Percentiles rank a stretch among this genome's conserved stretches.
These are phyloP conservation scores for Auanema freiburgensis DNA, from an alignment of 2,888 invertebrate species.

Conservation along the genomic window DNA sequence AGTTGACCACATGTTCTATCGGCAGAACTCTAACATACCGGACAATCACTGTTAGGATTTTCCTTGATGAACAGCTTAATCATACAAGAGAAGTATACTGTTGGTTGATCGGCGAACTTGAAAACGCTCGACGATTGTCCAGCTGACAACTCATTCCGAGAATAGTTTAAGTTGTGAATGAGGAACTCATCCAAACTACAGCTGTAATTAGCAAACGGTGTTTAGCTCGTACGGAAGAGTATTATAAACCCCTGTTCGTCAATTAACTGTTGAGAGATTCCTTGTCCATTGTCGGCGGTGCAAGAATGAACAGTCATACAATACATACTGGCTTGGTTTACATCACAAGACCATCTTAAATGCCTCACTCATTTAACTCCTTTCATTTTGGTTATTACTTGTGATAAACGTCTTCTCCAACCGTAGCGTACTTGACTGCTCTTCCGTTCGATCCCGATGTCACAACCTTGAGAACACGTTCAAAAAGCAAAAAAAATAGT, in stretches of 20 bases:
- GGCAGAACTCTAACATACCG: conserved; percentile 16
- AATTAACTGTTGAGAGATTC: conserved; percentile 51
- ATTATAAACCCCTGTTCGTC: conserved; percentile 55
- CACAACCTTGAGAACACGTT: conserved; percentile 30
- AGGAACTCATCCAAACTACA: conserved; percentile 54
- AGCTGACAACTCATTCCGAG: conserved; percentile 40
- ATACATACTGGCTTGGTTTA: conserved; percentile 28
- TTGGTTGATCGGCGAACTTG: conserved; percentile 60
- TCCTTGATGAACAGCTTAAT: conserved; percentile 50
- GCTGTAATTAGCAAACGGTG: conserved; percentile 19
- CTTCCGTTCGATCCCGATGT: conserved; percentile 38
- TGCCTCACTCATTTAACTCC: neutral
- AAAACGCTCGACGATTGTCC: conserved; percentile 51
- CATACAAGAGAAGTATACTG: conserved; percentile 59
- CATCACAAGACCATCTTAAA: conserved; percentile 45
- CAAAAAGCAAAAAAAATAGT: neutral
- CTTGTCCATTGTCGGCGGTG: conserved; percentile 59
- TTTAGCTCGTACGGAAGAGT: neutral
- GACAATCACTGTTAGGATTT: conserved; percentile 21
- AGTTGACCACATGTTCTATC: neutral
- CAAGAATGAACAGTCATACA: conserved; percentile 61
- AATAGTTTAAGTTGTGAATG: conserved; percentile 42
- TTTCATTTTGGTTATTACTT: conserved; percentile 20
- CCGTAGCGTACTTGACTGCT: conserved; percentile 47
- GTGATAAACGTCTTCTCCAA: conserved; percentile 57